These are phyloP conservation scores for Drosophila nr. fundita DNA, from an alignment of 2,888 invertebrate genomes.

Conservation along the genomic window DNA sequence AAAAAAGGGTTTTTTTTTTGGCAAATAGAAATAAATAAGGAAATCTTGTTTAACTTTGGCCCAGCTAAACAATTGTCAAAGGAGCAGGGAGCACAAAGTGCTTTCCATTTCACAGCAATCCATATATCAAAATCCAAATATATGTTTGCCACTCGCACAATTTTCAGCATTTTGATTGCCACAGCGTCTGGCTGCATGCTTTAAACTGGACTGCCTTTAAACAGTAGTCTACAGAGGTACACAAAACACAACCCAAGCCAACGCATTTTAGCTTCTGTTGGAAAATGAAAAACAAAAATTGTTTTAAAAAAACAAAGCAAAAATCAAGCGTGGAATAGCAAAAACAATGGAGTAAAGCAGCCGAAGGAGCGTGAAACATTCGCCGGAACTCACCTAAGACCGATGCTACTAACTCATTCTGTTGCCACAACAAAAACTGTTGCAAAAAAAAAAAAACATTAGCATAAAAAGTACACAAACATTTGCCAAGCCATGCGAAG, in stretches of 20 bases:
- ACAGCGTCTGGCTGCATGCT: background rate
- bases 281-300: background rate
- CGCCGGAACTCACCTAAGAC: conserved; percentile 28
- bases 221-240: background rate
- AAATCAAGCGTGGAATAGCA: conserved; percentile 25
- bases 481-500: conserved; percentile 40
- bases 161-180: conserved; percentile 27
- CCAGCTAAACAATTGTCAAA: conserved; percentile 48
- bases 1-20: conserved; percentile 42
- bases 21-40: conserved; percentile 70
- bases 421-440: conserved; percentile 45
- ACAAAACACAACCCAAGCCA: background rate
- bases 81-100: conserved; percentile 21
- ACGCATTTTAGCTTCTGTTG: background rate
- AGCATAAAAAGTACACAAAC: conserved; percentile 58
- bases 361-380: conserved; percentile 15
- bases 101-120: conserved; percentile 18
- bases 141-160: conserved; percentile 25
- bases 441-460: conserved; percentile 46
- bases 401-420: conserved; percentile 21
- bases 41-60: conserved; percentile 70
- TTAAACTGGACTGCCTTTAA: background rate
- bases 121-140: conserved; percentile 44
- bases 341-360: conserved; percentile 19
- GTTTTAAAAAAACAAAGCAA: conserved; percentile 20